These are phyloP conservation scores for Simalia tracyae DNA, from an alignment of 2,797 vertebrate genomes.

Conservation along the genomic window DNA sequence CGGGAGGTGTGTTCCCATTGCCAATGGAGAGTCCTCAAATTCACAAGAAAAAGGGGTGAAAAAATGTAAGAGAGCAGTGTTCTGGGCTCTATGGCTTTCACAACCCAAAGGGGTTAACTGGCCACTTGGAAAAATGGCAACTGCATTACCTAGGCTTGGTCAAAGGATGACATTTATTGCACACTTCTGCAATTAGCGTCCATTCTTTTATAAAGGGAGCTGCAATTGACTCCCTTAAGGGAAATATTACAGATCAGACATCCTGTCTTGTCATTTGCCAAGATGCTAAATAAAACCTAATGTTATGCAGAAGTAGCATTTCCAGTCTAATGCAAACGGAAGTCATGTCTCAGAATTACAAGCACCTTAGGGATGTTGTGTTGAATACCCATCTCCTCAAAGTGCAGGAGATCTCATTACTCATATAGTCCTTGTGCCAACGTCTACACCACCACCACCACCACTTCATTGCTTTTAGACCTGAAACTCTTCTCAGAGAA, in stretches of 20 bases:
- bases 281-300: conserved; percentile 44
- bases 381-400: not conserved
- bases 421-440: not conserved
- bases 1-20: not conserved
- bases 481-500: conserved; percentile 26
- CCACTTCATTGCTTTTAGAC: not conserved
- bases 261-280: conserved; percentile 47
- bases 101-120: conserved; percentile 2
- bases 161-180: conserved; percentile 39
- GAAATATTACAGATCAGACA: conserved; percentile 44
- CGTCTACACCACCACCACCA: too few species aligned
- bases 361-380: conserved; percentile 8
- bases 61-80: not conserved
- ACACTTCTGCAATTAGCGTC: conserved; percentile 32
- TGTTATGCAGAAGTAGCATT: conserved; percentile 27
- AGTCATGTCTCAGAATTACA: conserved; percentile 10
- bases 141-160: conserved; percentile 36
- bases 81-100: not conserved
- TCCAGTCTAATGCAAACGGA: conserved; percentile 48
- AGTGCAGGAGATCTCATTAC: not conserved
- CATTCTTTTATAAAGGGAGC: conserved; percentile 15
- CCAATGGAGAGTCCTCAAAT: not conserved
- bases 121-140: conserved; percentile 37
- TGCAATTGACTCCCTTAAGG: conserved; percentile 39
- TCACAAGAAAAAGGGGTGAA: not conserved